Base-by-base conservation (phyloP, 1,140 invertebrate genomes). In the Drosophila punjabiensis region DNA sequence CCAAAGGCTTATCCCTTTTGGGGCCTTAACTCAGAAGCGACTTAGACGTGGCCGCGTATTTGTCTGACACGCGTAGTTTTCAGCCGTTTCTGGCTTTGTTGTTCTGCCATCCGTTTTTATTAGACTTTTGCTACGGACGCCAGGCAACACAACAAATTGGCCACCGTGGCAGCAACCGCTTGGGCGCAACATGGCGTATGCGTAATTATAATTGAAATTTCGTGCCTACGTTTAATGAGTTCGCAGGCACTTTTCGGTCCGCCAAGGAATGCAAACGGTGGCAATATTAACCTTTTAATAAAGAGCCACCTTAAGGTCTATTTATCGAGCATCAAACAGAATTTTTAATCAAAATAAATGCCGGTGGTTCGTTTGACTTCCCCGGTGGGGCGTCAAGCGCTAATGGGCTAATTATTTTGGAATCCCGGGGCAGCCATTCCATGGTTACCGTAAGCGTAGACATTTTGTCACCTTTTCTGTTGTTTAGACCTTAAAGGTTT, bases 181-280 rank as follows among this genome's bases (percentile, higher is more conserved):
- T 50, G 64, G 64, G 79, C 47, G 55, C 82, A 86, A 79, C 83
- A 64, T 68, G 70, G 79, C 80, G 84, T 82, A 83, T 83, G 64
- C 84, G 79, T 88, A 80, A 88, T 89, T 89, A 79, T 84, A 89
- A 88, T 88, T 84, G 70, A 84, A 87, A 79, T 84, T 81, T 88
- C 63, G 65, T 81, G 73, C 61, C 64, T 74, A 53, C 67, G 45
- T 66, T 81, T 87, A 81, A 88, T 83, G 83, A 88, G 77, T 68
- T 83, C 66, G 47, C 45, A 77, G 73, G 62, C 68, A 79, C 67
- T 73, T 53, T 28, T 58, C 52, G 35, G 18, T 28, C 43, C n/a
- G 59, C 28, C 39, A 35, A 53, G 13, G 48, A 77, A 56, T 52
- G 60, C 37, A 39, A 76, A 80, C 69, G 35, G 55, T 59, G 48